Conservation (phyloP, 2,797 vertebrate species). For the Lacerta viridis region DNA sequence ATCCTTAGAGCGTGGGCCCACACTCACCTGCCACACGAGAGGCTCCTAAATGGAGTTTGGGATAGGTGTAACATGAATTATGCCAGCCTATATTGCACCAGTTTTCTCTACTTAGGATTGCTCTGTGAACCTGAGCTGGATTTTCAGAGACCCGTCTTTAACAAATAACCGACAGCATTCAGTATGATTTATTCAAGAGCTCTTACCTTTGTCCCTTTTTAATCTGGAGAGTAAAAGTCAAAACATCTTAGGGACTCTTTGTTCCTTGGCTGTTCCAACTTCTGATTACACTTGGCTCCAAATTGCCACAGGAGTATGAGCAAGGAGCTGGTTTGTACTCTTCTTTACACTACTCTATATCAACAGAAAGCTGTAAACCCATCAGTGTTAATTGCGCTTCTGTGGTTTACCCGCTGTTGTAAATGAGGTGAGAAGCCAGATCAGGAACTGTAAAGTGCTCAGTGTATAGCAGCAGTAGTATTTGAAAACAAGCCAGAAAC, state of each 20-base stretch:
- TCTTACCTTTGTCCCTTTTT: constrained; percentile 58
- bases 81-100: no score
- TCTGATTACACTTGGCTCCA: constrained; percentile 19
- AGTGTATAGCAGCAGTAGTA: not conserved
- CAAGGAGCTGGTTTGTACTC: not conserved
- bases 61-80: no score
- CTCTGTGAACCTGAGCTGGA: not conserved
- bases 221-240: constrained; percentile 51
- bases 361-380: constrained; percentile 16
- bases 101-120: not conserved
- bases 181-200: constrained; percentile 28
- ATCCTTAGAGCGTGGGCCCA: no score
- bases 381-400: constrained; percentile 19
- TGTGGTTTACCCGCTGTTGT: constrained; percentile 40
- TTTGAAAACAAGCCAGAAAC: not conserved
- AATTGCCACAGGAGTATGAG: constrained; percentile 36
- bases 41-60: no score
- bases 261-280: constrained; percentile 34
- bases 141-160: constrained; percentile 22
- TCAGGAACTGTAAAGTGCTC: fast-evolving
- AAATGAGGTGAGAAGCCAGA: not conserved
- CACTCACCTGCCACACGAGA: no score
- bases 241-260: constrained; percentile 43
- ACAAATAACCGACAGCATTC: not conserved
- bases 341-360: constrained; percentile 39